A percentile compares a stretch with the other conserved stretches of the same genome.
Conservation (phyloP, 2,888 invertebrate species). For the Oscheius sp. region DNA sequence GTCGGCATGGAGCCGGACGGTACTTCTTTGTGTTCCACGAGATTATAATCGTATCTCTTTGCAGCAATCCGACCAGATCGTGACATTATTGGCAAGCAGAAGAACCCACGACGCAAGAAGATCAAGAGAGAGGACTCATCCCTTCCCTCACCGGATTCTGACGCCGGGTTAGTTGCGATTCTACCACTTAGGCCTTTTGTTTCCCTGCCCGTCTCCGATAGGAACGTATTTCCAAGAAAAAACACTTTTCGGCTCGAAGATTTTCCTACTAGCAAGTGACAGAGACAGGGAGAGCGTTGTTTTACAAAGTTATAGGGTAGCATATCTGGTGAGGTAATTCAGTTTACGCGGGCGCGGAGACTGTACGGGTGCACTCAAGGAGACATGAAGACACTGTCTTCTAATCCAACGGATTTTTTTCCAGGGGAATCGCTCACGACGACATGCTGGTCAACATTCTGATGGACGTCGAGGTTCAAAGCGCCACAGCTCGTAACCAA, state of each 20-base stretch:
- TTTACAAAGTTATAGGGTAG: too few species aligned
- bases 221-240: background rate
- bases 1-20: slow-evolving; percentile 72
- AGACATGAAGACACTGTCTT: too few species aligned
- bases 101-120: slow-evolving; percentile 70
- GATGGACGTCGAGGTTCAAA: slow-evolving; percentile 63
- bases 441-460: slow-evolving; percentile 62
- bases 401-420: background rate
- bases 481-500: slow-evolving; percentile 30
- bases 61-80: slow-evolving; percentile 71
- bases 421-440: slow-evolving; percentile 51
- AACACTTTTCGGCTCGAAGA: too few species aligned
- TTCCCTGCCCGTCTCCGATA: background rate
- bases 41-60: slow-evolving; percentile 21
- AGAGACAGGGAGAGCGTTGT: too few species aligned
- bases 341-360: too few species aligned
- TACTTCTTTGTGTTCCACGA: background rate
- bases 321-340: too few species aligned
- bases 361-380: too few species aligned
- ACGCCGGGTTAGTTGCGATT: slow-evolving; percentile 31
- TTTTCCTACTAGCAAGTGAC: too few species aligned
- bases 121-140: slow-evolving; percentile 62
- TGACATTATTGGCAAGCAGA: slow-evolving; percentile 72
- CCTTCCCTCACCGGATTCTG: slow-evolving; percentile 58
- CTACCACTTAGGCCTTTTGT: background rate